Base-by-base conservation (phyloP, 2,888 invertebrate genomes). In the Oxystoma pomonae region DNA sequence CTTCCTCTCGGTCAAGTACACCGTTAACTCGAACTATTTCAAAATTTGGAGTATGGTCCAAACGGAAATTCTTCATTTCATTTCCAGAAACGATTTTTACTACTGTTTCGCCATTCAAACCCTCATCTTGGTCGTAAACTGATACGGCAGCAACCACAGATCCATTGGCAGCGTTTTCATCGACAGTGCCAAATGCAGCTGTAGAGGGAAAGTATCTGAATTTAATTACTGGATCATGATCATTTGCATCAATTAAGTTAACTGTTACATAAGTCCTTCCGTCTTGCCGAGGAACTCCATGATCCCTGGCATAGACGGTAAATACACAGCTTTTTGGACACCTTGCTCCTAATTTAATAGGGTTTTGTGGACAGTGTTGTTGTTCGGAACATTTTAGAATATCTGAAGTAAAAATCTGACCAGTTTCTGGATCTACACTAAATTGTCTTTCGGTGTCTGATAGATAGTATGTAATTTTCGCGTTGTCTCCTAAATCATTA, bases 261-360 rank as follows among this genome's bases (percentile, higher is more conserved):
- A 96, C 93, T 57, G 95, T 96, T 21, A 96, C 94, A 79, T 95
- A 96, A 1, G 96, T 93, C 62, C 96, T 85, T 1, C 95, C 96
- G 79, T 94, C 93, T 79, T 96, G 94, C 57, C 93, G 83, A 0
- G 96, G 96, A 22, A 90, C 88, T 1, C 97, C 97, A 76, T 94
- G 92, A 81, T 98, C 97, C 68, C 92, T 85, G 1, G 97, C 97
- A 76, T 93, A 94, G 2, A 98, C 93, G 0, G 95, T 96, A 74
- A 98, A 90, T 56, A 97, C 94, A 80, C 98, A 98, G 75, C 93
- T 95, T 83, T 95, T 95, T 57, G 94, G 91, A 77, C 93, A 92
- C 67, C 83, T 83, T 70, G 80, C 83, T 17, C 83, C 84, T 0
- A 80, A 78, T 55, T 80, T 78, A 59, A 78, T 79, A 1, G 79